phyloP scores from a whole-genome alignment of 2,113 vertebrate genomes.

The Antechinus stuartii region DNA sequence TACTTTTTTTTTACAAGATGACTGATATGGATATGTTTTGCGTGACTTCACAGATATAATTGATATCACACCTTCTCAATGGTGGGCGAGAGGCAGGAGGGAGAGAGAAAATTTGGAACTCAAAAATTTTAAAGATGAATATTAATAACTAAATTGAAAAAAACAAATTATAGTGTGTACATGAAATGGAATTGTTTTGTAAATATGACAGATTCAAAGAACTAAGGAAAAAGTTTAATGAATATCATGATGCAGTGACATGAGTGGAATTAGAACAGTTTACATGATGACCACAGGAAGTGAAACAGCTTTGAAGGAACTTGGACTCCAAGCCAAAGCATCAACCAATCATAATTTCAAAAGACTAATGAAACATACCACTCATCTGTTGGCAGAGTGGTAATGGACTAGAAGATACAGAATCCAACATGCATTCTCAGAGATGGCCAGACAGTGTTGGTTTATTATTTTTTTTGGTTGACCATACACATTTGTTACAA shows the following conservation, averaged over 20 bases:
- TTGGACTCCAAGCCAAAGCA: not conserved
- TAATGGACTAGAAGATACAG: not conserved
- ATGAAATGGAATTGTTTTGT: not conserved
- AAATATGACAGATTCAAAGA: not conserved
- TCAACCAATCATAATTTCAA: not conserved
- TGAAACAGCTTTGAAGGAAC: not conserved
- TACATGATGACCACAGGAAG: not conserved
- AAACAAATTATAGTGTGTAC: too few relatives aligned
- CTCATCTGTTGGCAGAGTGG: not conserved
- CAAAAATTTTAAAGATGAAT: not conserved
- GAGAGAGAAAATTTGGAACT: not conserved
- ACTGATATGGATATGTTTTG: not conserved
- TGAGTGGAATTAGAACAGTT: not conserved
- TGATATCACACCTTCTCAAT: not conserved
- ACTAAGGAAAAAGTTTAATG: not conserved
- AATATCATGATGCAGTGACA: not conserved
- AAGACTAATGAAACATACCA: not conserved
- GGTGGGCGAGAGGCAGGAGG: not conserved
- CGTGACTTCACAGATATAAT: not conserved
- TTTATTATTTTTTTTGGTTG: not conserved
- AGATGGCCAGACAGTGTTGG: not conserved
- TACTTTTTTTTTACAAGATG: not conserved
- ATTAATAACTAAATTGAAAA: not conserved
- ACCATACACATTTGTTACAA: not conserved
- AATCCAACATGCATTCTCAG: not conserved